phyloP scores from a whole-genome alignment of 2,888 invertebrate species.

The Campoplex nolae region DNA sequence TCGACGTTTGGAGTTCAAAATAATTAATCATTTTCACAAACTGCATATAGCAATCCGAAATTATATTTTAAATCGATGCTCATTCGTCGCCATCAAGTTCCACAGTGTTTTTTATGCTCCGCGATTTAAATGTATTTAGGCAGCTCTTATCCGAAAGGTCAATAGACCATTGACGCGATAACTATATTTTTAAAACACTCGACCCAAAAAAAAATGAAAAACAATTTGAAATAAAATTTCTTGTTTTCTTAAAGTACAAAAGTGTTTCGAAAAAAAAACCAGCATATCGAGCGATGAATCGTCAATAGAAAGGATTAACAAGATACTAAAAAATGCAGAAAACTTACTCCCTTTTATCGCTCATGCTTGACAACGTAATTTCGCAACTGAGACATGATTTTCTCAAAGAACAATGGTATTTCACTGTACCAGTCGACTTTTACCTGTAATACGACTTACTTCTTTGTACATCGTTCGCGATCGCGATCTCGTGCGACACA shows the following conservation, averaged over 20 bases:
- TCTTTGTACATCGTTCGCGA: conserved; percentile 33
- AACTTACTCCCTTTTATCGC: conserved; percentile 13
- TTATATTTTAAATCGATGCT: too few relatives aligned
- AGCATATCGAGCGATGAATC: background rate
- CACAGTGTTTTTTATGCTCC: too few relatives aligned
- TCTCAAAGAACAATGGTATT: conserved; percentile 61
- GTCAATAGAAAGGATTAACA: background rate
- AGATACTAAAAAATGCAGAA: background rate
- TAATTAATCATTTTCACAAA: too few relatives aligned
- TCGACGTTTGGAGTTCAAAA: too few relatives aligned
- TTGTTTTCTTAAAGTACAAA: background rate
- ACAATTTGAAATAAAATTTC: background rate
- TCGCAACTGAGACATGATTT: conserved; percentile 14
- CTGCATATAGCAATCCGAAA: too few relatives aligned
- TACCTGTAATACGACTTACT: conserved; percentile 28
- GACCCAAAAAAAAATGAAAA: too few relatives aligned
- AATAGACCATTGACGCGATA: too few relatives aligned
- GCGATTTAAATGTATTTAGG: too few relatives aligned
- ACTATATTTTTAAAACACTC: too few relatives aligned
- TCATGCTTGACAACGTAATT: conserved; percentile 38
- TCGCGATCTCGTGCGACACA: conserved; percentile 49
- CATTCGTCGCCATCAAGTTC: too few relatives aligned
- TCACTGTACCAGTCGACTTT: conserved; percentile 61
- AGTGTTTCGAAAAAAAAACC: background rate
- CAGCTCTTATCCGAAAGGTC: too few relatives aligned